These are phyloP conservation scores for Hyperoplus lanceolatus DNA, from an alignment of 2,797 vertebrate species.

Conservation along the genomic window DNA sequence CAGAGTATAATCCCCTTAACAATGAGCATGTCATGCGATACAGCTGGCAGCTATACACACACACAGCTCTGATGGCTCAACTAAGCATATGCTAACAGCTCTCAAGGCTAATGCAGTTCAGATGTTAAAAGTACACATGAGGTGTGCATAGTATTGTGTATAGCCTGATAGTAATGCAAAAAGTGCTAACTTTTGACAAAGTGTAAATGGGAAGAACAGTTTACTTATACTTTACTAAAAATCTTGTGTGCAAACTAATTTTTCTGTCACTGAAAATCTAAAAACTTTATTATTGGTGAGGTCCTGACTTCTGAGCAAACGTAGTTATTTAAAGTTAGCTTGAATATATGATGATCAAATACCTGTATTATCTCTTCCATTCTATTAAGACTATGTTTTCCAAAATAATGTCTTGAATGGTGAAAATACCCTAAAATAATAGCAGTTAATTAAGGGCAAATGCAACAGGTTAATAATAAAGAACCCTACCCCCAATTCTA, in stretches of 20 bases:
- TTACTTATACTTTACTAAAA: not conserved
- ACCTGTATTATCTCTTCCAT: fast-evolving
- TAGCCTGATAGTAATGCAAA: not conserved
- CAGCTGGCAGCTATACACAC: conserved; percentile 24
- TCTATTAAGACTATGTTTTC: not conserved
- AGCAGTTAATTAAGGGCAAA: not conserved
- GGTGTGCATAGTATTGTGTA: not conserved
- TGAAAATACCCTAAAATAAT: too few relatives aligned
- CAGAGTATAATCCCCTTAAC: conserved; percentile 34
- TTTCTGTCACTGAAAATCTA: not conserved
- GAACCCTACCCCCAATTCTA: too few relatives aligned
- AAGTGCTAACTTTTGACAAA: not conserved
- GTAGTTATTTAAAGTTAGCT: not conserved
- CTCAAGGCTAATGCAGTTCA: conserved; percentile 22
- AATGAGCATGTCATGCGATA: conserved; percentile 74
- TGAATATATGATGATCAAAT: not conserved
- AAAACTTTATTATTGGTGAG: not conserved
- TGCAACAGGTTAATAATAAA: not conserved
- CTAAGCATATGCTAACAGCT: conserved; percentile 37
- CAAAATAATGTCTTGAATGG: not conserved
- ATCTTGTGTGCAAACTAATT: too few relatives aligned
- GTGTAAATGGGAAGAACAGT: not conserved
- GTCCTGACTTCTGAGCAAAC: too few relatives aligned
- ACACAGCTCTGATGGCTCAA: conserved; percentile 20
- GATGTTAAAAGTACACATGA: conserved; percentile 3